Evolutionary conservation across 92 coral and sea anemone species (phyloP).

Genomic region (Epizoanthus illoricatus): DNA sequence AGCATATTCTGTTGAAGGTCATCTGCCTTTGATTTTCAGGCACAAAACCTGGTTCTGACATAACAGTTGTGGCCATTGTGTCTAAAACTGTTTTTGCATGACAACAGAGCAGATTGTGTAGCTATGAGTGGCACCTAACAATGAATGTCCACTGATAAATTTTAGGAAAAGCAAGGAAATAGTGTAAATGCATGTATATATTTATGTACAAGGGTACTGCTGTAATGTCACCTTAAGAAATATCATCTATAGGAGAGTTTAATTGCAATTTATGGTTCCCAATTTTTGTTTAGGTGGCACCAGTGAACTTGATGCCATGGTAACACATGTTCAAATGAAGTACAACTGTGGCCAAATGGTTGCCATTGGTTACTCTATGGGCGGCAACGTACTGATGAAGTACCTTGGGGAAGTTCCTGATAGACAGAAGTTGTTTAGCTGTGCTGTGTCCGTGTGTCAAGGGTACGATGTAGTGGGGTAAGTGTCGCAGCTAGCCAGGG

Average conservation of each 20-base stretch:
- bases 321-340: constrained; percentile 58
- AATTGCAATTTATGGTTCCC: background rate
- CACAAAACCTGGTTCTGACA: too few species aligned
- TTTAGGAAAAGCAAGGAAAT: too few species aligned
- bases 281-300: constrained; percentile 74
- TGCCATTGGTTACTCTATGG: constrained; percentile 97
- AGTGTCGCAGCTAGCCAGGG: background rate
- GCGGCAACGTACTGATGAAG: constrained; percentile 89
- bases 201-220: too few species aligned
- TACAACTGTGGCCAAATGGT: constrained; percentile 69
- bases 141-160: too few species aligned
- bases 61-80: too few species aligned
- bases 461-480: constrained; percentile 76
- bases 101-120: too few species aligned
- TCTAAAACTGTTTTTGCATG: too few species aligned
- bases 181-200: too few species aligned
- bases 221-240: too few species aligned
- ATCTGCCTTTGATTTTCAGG: too few species aligned
- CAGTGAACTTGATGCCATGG: constrained; percentile 74
- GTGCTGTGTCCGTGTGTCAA: constrained; percentile 96
- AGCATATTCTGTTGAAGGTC: too few species aligned
- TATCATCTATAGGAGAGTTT: too few species aligned
- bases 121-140: background rate
- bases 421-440: constrained; percentile 73
- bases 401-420: constrained; percentile 88